Conservation (phyloP, 1,140 invertebrate species). For the Monomorium pharaonis region DNA sequence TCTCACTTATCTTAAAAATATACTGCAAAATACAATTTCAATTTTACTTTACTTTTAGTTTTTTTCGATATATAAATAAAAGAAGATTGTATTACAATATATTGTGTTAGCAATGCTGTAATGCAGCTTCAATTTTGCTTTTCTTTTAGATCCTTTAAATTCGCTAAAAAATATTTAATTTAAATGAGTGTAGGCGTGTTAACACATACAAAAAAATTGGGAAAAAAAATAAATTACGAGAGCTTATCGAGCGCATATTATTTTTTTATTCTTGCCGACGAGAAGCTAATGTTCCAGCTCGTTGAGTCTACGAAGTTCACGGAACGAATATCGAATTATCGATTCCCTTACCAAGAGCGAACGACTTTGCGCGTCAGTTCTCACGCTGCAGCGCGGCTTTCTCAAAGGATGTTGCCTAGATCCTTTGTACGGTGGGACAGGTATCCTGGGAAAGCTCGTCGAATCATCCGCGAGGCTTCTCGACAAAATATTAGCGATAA, state of each 20-base stretch:
- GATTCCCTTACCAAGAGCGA: conserved; percentile 24
- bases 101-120: background rate
- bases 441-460: background rate
- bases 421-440: background rate
- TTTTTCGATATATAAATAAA: background rate
- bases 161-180: background rate
- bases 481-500: background rate
- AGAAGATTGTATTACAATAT: background rate
- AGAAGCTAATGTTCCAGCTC: conserved; percentile 30
- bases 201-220: background rate
- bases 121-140: too few species aligned
- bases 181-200: background rate
- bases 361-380: conserved; percentile 15
- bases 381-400: conserved; percentile 15
- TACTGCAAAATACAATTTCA: too few species aligned
- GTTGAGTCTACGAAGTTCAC: background rate
- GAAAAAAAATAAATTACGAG: background rate
- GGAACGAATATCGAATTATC: conserved; percentile 41
- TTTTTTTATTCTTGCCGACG: background rate
- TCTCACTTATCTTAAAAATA: too few species aligned
- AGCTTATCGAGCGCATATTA: background rate
- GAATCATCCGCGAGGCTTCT: background rate
- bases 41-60: too few species aligned
- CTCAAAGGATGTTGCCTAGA: conserved; percentile 6
- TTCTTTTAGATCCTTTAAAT: background rate